These are phyloP conservation scores for Tragelaphus strepsiceros DNA, from an alignment of 2,113 vertebrate species.

Conservation along the genomic window DNA sequence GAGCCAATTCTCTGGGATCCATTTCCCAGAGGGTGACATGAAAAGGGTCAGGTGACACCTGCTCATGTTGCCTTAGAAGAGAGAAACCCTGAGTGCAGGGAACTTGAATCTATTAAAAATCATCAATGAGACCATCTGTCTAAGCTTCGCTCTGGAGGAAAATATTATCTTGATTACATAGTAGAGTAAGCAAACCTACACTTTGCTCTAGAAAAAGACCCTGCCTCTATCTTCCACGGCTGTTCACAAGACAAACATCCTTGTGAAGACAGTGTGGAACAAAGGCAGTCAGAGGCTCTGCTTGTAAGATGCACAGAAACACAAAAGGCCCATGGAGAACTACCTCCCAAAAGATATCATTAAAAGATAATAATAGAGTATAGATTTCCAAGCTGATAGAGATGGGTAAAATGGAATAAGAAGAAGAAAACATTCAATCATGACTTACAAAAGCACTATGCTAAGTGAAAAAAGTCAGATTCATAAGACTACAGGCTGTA, in stretches of 20 bases:
- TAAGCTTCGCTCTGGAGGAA: background rate
- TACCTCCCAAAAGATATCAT: background rate
- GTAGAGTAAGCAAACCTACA: background rate
- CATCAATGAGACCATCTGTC: background rate
- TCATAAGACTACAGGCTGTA: background rate
- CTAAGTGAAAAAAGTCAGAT: background rate
- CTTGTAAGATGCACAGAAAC: background rate
- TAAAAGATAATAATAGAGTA: background rate
- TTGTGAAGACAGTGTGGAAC: background rate
- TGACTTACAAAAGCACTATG: background rate
- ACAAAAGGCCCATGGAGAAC: background rate
- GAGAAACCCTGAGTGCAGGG: background rate
- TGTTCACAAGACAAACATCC: background rate
- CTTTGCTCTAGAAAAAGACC: background rate
- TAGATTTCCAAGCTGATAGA: background rate
- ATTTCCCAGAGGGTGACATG: background rate
- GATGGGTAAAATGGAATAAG: background rate
- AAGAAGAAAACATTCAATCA: background rate
- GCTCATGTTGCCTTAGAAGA: background rate
- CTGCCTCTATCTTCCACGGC: background rate
- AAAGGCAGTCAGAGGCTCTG: background rate
- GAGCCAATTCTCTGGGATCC: background rate
- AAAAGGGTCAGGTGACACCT: constrained; percentile 3
- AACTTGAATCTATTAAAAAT: background rate
- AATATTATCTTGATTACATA: background rate